These are phyloP conservation scores for Stegana nigrithorax DNA, from an alignment of 2,888 invertebrate genomes.

Conservation along the genomic window DNA sequence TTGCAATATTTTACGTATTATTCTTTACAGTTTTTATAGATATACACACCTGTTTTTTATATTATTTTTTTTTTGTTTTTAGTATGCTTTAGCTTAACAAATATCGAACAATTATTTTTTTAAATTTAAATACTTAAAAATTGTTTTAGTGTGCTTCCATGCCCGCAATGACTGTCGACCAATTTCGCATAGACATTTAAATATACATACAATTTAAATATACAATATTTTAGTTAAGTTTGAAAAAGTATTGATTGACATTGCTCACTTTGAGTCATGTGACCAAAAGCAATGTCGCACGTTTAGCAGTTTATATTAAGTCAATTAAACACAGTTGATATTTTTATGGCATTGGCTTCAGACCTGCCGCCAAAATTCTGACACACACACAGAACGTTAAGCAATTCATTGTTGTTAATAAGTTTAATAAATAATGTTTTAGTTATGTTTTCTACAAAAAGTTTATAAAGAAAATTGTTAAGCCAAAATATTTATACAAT, in stretches of 20 bases:
- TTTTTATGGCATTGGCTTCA: neutral
- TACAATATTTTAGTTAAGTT: conserved; percentile 1
- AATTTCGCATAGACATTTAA: neutral
- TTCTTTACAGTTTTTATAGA: too few species aligned
- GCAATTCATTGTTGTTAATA: neutral
- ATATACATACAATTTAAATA: neutral
- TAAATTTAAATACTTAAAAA: neutral
- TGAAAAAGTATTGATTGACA: neutral
- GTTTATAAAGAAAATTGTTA: conserved; percentile 19
- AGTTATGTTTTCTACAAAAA: conserved; percentile 6
- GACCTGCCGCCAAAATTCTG: neutral
- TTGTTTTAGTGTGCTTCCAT: conserved; percentile 6
- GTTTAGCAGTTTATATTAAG: neutral
- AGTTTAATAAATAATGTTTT: conserved; percentile 10
- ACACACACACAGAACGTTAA: neutral
- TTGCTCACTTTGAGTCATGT: neutral
- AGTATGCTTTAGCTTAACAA: neutral
- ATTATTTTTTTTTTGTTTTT: neutral
- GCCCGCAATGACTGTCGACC: neutral
- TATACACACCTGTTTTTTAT: too few species aligned
- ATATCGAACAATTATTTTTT: conserved; percentile 16
- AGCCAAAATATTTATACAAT: conserved; percentile 52
- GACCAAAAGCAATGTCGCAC: neutral
- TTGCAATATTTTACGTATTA: neutral
- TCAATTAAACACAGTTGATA: neutral